Base-by-base conservation (phyloP, 1,140 invertebrate species). In the Teleogryllus occipitalis region DNA sequence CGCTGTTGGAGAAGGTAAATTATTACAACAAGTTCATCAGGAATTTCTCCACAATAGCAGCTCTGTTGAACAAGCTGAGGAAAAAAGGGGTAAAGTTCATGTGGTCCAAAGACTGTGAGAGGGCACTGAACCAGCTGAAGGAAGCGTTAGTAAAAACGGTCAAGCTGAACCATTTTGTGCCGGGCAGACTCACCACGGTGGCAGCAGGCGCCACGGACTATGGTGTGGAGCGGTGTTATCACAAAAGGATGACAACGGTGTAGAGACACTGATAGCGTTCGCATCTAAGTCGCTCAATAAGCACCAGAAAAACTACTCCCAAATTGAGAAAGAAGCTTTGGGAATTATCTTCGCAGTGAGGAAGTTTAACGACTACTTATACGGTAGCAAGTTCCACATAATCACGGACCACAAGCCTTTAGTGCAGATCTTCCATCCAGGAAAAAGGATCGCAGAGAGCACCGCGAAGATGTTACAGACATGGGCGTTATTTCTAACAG, bases 291-390 rank as follows among this genome's bases (percentile, higher is more conserved):
- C 85, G 4, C 82, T 90, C 47, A 83, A 82, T n/a, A 65, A 82
- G 48, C 82, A 86, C 7, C 86, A 90, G 82, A 82, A 84, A 82
- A 89, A 87, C 78, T 89, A 90, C 77, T 81, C 85, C 8, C 86
- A 88, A 80, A 86, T 89, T 46, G 87, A 91, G 49, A 88, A 86
- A 82, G 89, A 92, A 84, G 87, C 86, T 10, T 82, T 88, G 18
- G 85, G 86, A 7, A 86, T 91, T 18, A 80, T 90, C 1, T 90
- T 85, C 83, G 87, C 85, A 8, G 84, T 90, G 8, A 85, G 86
- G 79, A 87, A 87, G 82, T 90, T 90, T 83, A 84, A 88, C 54
- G 82, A 88, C 54, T 91, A 87, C 82, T 77, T 91, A 7, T 86
- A 84, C 82, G 89, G 89, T 48, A 81, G 84, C n/a, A 78, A 83